Evolutionary conservation across 2,797 vertebrate species (phyloP).

Genomic region (Acestrorhynchus altus): DNA sequence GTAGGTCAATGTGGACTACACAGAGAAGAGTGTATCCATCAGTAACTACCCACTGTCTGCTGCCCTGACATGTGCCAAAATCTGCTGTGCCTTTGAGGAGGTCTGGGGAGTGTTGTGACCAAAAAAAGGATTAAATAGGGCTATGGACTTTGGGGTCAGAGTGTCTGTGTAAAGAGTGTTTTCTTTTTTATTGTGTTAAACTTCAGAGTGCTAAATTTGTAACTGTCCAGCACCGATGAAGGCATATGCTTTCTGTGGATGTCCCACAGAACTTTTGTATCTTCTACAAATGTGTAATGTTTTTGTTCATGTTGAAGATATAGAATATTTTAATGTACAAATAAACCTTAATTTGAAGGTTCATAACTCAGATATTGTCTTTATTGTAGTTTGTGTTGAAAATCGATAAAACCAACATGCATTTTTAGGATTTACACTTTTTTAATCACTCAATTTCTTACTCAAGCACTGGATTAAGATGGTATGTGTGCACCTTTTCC

Average conservation of each 20-base stretch:
- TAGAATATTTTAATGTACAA: slow-evolving; percentile 7
- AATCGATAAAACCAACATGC: neutral
- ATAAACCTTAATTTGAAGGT: slow-evolving; percentile 15
- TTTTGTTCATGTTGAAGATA: neutral
- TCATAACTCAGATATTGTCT: neutral
- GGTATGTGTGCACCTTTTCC: too few species aligned
- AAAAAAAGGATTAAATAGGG: slow-evolving; percentile 5
- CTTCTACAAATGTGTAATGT: slow-evolving; percentile 20
- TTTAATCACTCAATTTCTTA: neutral
- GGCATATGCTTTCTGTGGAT: neutral
- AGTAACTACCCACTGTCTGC: slow-evolving; percentile 98
- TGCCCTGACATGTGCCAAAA: slow-evolving; percentile 93
- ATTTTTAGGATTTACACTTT: neutral
- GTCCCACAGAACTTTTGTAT: slow-evolving; percentile 14
- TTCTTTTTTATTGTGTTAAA: too few species aligned
- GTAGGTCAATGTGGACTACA: slow-evolving; percentile 91
- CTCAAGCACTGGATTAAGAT: neutral
- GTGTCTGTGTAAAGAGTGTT: neutral
- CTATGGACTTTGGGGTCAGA: slow-evolving; percentile 39
- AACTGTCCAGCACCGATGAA: neutral
- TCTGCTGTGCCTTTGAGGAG: slow-evolving; percentile 96
- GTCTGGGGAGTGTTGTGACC: slow-evolving; percentile 89
- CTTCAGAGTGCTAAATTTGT: neutral
- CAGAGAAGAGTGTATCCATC: slow-evolving; percentile 91
- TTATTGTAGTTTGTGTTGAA: neutral